These are phyloP conservation scores for Zaprionus tsacasi DNA, from an alignment of 1,140 invertebrate genomes.

Conservation along the genomic window DNA sequence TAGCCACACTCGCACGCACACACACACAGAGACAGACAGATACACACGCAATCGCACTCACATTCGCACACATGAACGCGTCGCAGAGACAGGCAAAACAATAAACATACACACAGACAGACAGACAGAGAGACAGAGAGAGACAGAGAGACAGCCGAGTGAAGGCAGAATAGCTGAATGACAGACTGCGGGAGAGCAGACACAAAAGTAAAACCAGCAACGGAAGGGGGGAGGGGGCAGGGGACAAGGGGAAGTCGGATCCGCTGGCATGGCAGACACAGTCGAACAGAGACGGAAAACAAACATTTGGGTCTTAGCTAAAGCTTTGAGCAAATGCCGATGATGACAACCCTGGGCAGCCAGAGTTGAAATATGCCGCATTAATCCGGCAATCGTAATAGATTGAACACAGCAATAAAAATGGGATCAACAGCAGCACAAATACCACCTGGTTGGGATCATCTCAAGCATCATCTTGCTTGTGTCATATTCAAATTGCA, in stretches of 20 bases:
- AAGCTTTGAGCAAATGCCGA: conserved; percentile 25
- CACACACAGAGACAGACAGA: conserved; percentile 27
- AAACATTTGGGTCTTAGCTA: conserved; percentile 20
- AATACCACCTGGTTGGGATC: background rate
- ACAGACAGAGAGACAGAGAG: conserved; percentile 3
- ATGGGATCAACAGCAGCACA: background rate
- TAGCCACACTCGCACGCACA: conserved; percentile 8
- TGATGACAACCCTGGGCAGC: conserved; percentile 16
- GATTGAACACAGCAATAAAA: conserved; percentile 6
- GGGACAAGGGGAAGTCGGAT: background rate
- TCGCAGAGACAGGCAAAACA: conserved; percentile 50
- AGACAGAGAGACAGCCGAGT: conserved; percentile 33
- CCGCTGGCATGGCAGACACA: background rate
- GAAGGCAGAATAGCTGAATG: background rate
- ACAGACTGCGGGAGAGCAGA: conserved; percentile 2
- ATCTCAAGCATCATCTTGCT: background rate
- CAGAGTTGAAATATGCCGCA: conserved; percentile 7
- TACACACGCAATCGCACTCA: background rate
- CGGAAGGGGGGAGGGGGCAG: background rate
- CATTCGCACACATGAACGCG: conserved; percentile 58
- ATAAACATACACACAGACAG: conserved; percentile 27
- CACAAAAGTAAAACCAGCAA: background rate
- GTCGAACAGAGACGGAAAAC: conserved; percentile 1
- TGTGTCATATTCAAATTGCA: background rate
- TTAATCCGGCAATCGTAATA: conserved; percentile 8